Base-by-base conservation (phyloP, 1,140 invertebrate species). In the Macrotrachela quadricornifera region DNA sequence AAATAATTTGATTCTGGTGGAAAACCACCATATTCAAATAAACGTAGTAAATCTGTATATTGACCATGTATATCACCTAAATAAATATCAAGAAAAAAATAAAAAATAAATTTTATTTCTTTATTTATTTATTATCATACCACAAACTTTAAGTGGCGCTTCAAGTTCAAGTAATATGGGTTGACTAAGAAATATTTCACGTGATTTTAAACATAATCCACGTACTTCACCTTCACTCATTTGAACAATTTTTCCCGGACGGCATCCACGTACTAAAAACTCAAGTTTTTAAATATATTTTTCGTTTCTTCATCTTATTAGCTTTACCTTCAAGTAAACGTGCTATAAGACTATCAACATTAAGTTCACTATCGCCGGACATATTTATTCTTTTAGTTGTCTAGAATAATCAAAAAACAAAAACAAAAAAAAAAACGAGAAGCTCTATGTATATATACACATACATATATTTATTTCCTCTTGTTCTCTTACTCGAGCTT, bases 21-120 rank as follows among this genome's bases (percentile, higher is more conserved):
- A 70, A 99, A 99, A n/a, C 92, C 90, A 54, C 94, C 94, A 70
- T 99, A 99, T 67, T 99, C 94, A 71, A 99, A 99, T 56, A 99
- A 74, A 66, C 94, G 79, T 58, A 99, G 73, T 38, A 99, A 74
- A 74, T 99, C 94, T 66, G 91, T 94, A 69, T 97, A 99, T 57
- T 70, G 68, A 45, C 75, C 75, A 57, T 76, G 75, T 48, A 76
- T 75, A 58, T 76, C 74, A 54, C 74, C 73, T 86, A 61, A 3
- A 9, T 13, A 46, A 13, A 13, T 17, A 4, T 13, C n/a, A 3
- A 17, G n/a, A 46, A 6, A 46, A n/a, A 45, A 45, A 10, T n/a
- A n/a, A n/a, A 12, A 45, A 10, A 9, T 45, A 16, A 46, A 30
- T 30, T 30, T 30, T 30, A 30, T 30, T 30, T 30, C 8, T 4